phyloP scores from a whole-genome alignment of 1,140 invertebrate species.

The Saccostrea cuccullata region DNA sequence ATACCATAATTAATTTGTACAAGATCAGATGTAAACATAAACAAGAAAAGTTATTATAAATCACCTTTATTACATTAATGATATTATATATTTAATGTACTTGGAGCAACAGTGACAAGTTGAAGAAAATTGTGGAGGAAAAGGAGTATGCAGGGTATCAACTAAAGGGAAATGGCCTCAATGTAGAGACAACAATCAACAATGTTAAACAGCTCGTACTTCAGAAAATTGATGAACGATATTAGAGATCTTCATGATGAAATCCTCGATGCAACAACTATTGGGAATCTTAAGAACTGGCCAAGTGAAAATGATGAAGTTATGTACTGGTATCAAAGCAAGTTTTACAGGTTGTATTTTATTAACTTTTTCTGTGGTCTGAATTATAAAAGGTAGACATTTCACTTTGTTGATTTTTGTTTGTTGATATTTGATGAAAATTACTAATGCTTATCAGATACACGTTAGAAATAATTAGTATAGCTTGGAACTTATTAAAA shows the following conservation, averaged over 20 bases:
- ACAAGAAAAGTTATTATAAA: background rate
- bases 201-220: background rate
- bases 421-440: too few species aligned
- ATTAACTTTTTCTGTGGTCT: background rate
- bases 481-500: background rate
- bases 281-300: constrained; percentile 17
- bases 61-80: too few species aligned
- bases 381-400: background rate
- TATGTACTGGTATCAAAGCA: background rate
- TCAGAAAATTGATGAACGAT: constrained; percentile 6
- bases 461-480: too few species aligned
- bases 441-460: too few species aligned
- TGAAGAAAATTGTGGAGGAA: constrained; percentile 9
- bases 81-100: background rate
- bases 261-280: background rate
- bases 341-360: background rate
- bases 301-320: constrained; percentile 3
- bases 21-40: background rate
- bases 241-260: constrained; percentile 11
- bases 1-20: background rate
- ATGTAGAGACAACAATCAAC: background rate
- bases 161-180: background rate
- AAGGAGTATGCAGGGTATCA: constrained; percentile 22
- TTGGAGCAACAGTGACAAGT: background rate
- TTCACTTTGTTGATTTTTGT: too few species aligned